These are phyloP conservation scores for Amphipoea oculea DNA, from an alignment of 2,888 invertebrate genomes.

Conservation along the genomic window DNA sequence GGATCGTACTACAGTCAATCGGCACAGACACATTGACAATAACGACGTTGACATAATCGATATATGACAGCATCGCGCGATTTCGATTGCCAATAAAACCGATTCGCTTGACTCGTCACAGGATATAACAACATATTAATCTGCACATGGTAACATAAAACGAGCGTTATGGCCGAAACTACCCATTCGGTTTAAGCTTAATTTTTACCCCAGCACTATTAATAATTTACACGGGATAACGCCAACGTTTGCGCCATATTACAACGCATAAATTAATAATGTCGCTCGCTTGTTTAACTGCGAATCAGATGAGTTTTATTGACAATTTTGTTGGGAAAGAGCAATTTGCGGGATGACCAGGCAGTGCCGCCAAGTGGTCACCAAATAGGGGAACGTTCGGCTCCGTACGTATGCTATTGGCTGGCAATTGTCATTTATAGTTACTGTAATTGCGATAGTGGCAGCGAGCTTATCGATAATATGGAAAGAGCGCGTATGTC, in stretches of 20 bases:
- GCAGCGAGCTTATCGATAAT: conserved; percentile 67
- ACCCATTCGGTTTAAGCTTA: conserved; percentile 90
- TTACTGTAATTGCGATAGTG: conserved; percentile 78
- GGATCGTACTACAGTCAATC: conserved; percentile 26
- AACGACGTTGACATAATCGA: conserved; percentile 57
- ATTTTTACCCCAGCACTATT: conserved; percentile 90
- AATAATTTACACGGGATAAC: conserved; percentile 90
- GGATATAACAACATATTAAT: conserved; percentile 86
- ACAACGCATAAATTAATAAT: conserved; percentile 91
- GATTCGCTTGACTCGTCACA: conserved; percentile 76
- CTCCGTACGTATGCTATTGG: conserved; percentile 71
- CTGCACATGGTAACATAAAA: conserved; percentile 87
- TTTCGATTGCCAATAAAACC: conserved; percentile 74
- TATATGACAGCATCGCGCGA: conserved; percentile 58
- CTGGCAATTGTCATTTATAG: conserved; percentile 80
- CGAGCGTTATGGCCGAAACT: conserved; percentile 87
- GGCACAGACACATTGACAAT: conserved; percentile 47
- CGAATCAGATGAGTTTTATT: conserved; percentile 91
- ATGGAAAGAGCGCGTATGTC: conserved; percentile 59
- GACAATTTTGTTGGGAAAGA: conserved; percentile 90
- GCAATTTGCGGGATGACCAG: conserved; percentile 90
- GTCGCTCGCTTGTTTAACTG: conserved; percentile 90
- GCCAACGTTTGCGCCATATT: conserved; percentile 89
- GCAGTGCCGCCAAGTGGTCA: conserved; percentile 88
- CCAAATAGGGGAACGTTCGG: conserved; percentile 83